Conservation (phyloP, 1,140 invertebrate species). For the Pseudobourletiella spinata region DNA sequence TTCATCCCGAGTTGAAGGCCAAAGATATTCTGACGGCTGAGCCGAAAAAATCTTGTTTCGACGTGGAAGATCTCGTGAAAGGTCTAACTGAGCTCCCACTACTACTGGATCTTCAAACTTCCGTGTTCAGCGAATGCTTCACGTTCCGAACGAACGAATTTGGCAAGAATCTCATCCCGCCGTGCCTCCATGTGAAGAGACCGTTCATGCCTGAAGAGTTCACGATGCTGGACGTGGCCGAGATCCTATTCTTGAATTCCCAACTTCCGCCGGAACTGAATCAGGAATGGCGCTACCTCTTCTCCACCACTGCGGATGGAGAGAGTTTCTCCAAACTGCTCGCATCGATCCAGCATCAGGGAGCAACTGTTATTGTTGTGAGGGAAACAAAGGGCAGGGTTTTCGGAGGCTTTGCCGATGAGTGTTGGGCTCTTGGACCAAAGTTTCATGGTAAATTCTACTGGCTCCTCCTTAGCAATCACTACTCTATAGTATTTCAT, state of each 20-base stretch:
- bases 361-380: constrained; percentile 64
- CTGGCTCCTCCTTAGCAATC: too few relatives aligned
- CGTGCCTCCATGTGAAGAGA: constrained; percentile 1
- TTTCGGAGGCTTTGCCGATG: constrained; percentile 77
- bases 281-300: constrained; percentile 69
- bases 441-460: constrained; percentile 52
- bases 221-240: constrained; percentile 60
- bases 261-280: constrained; percentile 61
- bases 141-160: constrained; percentile 17
- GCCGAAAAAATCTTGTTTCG: constrained; percentile 9
- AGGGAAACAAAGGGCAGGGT: constrained; percentile 69
- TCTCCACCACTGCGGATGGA: constrained; percentile 70
- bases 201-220: background rate
- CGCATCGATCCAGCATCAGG: constrained; percentile 55
- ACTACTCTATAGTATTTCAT: too few relatives aligned
- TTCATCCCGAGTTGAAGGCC: constrained; percentile 10
- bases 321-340: constrained; percentile 74
- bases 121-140: constrained; percentile 28
- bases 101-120: constrained; percentile 24
- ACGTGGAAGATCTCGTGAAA: constrained; percentile 24
- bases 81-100: constrained; percentile 21
- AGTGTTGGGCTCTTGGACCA: constrained; percentile 60
- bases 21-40: constrained; percentile 24
- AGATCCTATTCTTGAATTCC: constrained; percentile 66
- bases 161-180: constrained; percentile 19